Evolutionary conservation across 2,113 vertebrate species (phyloP).

Genomic region (Anhinga anhinga): DNA sequence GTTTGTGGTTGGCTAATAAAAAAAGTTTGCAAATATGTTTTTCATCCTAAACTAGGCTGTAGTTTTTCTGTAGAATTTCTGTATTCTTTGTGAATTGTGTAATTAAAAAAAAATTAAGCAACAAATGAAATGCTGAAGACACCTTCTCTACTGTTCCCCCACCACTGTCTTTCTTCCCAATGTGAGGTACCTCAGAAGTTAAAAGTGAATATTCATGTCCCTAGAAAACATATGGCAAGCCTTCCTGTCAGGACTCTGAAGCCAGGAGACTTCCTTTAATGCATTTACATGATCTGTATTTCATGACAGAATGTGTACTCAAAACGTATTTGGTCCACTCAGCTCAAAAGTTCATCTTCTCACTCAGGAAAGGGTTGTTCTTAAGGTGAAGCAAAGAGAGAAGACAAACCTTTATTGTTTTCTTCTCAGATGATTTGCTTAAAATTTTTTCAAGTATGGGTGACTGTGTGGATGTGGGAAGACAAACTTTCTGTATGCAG

Average conservation of each 20-base stretch:
- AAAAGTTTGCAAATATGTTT: background rate
- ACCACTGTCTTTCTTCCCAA: background rate
- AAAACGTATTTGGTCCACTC: background rate
- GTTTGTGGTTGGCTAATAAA: rapidly evolving
- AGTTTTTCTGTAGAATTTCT: no score
- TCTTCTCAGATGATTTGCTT: background rate
- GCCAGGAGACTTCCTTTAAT: background rate
- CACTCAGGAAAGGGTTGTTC: background rate
- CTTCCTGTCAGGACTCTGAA: background rate
- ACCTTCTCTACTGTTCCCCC: background rate
- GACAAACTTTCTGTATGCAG: background rate
- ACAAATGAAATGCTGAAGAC: background rate
- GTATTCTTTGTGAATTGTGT: background rate
- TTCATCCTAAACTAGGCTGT: background rate
- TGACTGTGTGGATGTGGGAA: background rate
- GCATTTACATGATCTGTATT: background rate
- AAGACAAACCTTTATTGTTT: background rate
- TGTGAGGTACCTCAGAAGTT: background rate
- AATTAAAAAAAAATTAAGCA: background rate
- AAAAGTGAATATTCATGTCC: background rate
- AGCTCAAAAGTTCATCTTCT: background rate
- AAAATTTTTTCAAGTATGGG: background rate
- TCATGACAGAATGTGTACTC: background rate
- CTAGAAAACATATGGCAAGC: background rate
- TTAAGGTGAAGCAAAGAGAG: background rate